Evolutionary conservation across 2,113 vertebrate genomes (phyloP).

Genomic region (Macquaria ambigua): DNA sequence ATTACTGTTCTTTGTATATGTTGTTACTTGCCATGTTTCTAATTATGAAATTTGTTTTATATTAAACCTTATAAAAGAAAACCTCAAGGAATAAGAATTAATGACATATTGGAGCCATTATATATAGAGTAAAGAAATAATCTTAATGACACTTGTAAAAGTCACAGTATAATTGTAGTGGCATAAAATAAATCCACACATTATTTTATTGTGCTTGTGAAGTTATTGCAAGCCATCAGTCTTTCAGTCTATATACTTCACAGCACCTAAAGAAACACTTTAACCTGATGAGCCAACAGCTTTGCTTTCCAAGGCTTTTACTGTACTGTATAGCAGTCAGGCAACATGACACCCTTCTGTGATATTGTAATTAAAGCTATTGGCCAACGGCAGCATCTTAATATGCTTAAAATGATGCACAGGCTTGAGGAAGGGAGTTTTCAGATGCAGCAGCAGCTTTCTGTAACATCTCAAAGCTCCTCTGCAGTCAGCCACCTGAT

Average conservation of each 20-base stretch:
- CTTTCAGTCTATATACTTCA: constrained; percentile 30
- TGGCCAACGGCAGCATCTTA: constrained; percentile 18
- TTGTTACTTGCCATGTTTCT: not conserved
- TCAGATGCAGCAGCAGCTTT: not conserved
- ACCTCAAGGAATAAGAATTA: not conserved
- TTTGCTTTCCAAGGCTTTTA: constrained; percentile 42
- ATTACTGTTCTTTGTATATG: not conserved
- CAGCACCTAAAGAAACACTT: constrained; percentile 34
- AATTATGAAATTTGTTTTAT: not conserved
- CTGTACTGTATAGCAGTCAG: constrained; percentile 7
- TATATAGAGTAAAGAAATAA: not conserved
- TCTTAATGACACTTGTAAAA: constrained; percentile 39
- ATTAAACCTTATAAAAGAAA: not conserved
- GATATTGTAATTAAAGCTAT: constrained; percentile 56
- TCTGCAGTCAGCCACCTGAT: constrained; percentile 20
- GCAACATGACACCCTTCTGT: constrained; percentile 22
- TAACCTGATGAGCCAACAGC: constrained; percentile 48
- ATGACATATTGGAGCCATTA: constrained; percentile 13
- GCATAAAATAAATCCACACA: constrained; percentile 39
- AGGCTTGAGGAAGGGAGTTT: constrained; percentile 5
- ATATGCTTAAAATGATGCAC: constrained; percentile 16
- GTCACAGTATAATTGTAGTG: constrained; percentile 33
- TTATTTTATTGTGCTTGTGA: constrained; percentile 40
- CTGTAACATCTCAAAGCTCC: not conserved
- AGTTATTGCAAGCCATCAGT: constrained; percentile 27